Evolutionary conservation across 1,140 invertebrate genomes (phyloP), one percentile per base, ranked within the genome.

Genomic region (Zaprionus lachaisei): DNA sequence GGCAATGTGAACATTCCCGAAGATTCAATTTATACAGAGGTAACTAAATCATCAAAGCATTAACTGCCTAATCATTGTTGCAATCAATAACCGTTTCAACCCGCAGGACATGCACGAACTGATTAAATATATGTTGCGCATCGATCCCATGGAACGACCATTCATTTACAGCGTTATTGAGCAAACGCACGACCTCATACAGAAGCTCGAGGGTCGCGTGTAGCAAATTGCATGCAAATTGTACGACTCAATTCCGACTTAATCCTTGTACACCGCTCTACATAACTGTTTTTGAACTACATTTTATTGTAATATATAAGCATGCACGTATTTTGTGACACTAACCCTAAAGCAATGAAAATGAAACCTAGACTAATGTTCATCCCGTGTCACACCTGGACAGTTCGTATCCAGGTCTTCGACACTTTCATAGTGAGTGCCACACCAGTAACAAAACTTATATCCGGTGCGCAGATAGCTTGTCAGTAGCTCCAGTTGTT

Each of bases 371-470:
- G 51, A 28, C 92, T 92, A 95, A 92, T 97, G 96, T 68, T 95
- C 95, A 69, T 94, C 94, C 79, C 95, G 93, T 56, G 94, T 94
- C 49, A 85, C 91, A 9, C 96, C 96, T 14, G 96, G 96, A 93
- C 96, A 97, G 87, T 94, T 95, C n/a, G 92, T 83, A 56, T 85
- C 86, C 66, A 97, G 91, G 92, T 97, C 96, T 28, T 95, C 93
- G 15, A 92, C 81, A 93, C 95, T 94, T 55, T 95, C 93, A 89
- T 94, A 96, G 47, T 93, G 94, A 12, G 94, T 94, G 47, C 95
- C 96, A 94, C 97, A 97, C 96, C 96, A 97, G 51, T 97, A 94
- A 85, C 97, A 97, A 91, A 97, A 97, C 44, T 94, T 93, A 91
- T 97, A 95, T n/a, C 94, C 94, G 5, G 93, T 93, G 65, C 96